Evolutionary conservation across 2,888 invertebrate genomes (phyloP).

Genomic region (Drosophila sordidula): DNA sequence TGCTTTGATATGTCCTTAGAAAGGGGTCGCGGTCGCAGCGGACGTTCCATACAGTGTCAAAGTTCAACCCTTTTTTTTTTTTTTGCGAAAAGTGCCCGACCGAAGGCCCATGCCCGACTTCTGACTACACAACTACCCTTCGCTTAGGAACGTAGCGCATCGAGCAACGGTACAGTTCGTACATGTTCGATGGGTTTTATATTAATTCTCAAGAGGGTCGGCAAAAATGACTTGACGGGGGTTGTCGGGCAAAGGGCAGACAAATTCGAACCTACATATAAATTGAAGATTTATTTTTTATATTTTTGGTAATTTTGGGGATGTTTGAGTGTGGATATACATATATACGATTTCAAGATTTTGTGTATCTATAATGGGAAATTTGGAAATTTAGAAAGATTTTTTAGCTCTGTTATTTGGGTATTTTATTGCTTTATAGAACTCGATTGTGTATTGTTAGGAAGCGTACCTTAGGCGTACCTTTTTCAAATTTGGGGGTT

Average conservation of each 20-base stretch:
- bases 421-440: not conserved
- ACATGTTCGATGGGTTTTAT: conserved; percentile 13
- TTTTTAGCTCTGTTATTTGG: not conserved
- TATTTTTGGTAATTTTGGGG: too few species aligned
- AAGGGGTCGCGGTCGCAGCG: conserved; percentile 15
- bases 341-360: too few species aligned
- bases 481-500: too few species aligned
- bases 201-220: conserved; percentile 41
- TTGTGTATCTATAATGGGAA: too few species aligned
- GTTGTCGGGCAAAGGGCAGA: not conserved
- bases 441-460: not conserved
- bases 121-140: conserved; percentile 24
- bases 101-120: conserved; percentile 6
- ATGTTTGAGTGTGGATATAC: too few species aligned
- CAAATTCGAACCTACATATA: not conserved
- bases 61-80: conserved; percentile 58
- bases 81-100: not conserved
- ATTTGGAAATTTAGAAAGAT: not conserved
- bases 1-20: not conserved
- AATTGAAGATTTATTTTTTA: not conserved
- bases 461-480: too few species aligned
- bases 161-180: conserved; percentile 40
- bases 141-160: conserved; percentile 20
- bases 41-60: conserved; percentile 36
- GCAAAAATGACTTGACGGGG: conserved; percentile 1